phyloP scores from a whole-genome alignment of 53 echinoderm and acorn worm genomes.

The Stichopus horrens region DNA sequence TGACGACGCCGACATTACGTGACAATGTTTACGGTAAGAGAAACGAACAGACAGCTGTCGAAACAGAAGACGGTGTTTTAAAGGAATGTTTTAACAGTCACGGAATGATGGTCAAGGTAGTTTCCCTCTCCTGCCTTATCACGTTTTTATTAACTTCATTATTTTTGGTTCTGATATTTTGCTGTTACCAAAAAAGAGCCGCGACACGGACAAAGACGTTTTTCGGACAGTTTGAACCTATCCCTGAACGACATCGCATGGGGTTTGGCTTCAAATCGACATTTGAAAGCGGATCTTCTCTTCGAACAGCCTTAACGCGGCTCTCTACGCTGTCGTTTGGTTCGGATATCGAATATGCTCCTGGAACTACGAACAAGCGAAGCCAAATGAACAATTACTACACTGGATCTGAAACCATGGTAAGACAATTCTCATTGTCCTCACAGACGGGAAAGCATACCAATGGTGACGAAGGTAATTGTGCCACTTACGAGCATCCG shows the following conservation, averaged over 20 bases:
- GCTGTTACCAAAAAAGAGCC: slow-evolving; percentile 4
- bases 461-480: background rate
- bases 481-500: background rate
- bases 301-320: background rate
- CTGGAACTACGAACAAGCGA: background rate
- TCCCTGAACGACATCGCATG: background rate
- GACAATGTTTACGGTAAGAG: background rate
- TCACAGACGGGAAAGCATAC: background rate
- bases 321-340: background rate
- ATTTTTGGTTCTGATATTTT: background rate
- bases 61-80: background rate
- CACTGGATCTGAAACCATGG: background rate
- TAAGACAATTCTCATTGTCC: background rate
- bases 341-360: background rate
- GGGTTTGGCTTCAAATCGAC: too few relatives aligned
- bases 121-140: background rate
- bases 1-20: background rate
- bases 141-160: background rate
- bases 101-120: background rate
- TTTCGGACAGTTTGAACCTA: background rate
- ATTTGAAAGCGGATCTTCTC: background rate
- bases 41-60: background rate
- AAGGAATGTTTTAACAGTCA: background rate
- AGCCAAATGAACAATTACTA: slow-evolving; percentile 4
- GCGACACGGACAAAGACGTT: background rate